Evolutionary conservation across 2,888 invertebrate species (phyloP).

Genomic region (Cephus nigrinus): DNA sequence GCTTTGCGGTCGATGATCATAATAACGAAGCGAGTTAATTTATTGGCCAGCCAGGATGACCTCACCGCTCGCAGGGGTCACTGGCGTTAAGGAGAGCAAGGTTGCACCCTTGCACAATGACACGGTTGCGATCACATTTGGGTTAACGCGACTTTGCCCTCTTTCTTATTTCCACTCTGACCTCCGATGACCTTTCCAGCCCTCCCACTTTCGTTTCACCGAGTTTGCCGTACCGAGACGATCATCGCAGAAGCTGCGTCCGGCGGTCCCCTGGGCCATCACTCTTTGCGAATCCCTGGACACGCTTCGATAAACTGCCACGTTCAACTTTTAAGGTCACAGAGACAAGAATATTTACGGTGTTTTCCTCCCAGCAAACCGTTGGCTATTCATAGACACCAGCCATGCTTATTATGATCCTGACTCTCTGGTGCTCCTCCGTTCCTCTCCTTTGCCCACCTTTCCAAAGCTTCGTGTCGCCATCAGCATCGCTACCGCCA

Average conservation of each 20-base stretch:
- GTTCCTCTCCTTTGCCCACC: neutral
- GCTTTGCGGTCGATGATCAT: neutral
- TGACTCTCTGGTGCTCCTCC: neutral
- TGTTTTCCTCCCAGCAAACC: neutral
- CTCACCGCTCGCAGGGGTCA: neutral
- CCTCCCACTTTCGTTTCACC: neutral
- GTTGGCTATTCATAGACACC: neutral
- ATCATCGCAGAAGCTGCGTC: neutral
- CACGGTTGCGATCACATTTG: neutral
- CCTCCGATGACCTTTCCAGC: neutral
- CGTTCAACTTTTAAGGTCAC: neutral
- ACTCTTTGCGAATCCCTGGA: neutral
- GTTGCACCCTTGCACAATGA: conserved; percentile 14
- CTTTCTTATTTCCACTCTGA: neutral
- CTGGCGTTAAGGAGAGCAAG: conserved; percentile 18
- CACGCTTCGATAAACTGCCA: neutral
- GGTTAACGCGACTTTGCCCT: neutral
- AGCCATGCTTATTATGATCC: neutral
- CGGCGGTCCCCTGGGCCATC: neutral
- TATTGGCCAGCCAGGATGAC: neutral
- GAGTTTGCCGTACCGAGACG: neutral
- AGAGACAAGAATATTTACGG: neutral
- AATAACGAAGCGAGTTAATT: neutral
- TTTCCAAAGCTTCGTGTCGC: neutral
- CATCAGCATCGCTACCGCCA: neutral